A percentile compares a stretch with the other conserved stretches of the same genome.
phyloP scores from a whole-genome alignment of 2,797 vertebrate species.

The Spinibarbus caldwelli region DNA sequence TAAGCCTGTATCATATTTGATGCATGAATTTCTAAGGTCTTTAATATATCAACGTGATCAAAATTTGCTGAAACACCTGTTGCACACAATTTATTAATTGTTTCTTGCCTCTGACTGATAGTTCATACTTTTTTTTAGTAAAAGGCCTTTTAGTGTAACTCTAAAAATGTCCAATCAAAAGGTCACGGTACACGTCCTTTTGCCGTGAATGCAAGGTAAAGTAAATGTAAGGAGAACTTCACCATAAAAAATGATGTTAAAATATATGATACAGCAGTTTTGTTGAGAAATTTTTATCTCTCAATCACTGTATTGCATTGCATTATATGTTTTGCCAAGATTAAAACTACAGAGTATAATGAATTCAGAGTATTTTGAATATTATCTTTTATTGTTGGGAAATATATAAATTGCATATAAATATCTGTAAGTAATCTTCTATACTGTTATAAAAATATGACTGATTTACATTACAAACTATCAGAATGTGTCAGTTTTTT shows the following conservation, averaged over 20 bases:
- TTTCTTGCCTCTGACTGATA: neutral
- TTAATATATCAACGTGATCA: neutral
- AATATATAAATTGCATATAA: too few relatives aligned
- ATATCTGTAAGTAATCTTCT: neutral
- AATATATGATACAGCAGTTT: too few relatives aligned
- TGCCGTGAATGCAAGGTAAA: neutral
- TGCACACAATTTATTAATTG: neutral
- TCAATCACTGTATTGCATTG: neutral
- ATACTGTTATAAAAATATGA: neutral
- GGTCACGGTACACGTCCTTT: neutral
- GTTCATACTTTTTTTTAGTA: neutral
- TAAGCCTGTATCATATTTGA: neutral
- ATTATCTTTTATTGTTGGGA: neutral
- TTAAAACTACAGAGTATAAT: too few relatives aligned
- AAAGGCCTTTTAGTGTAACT: neutral
- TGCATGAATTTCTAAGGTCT: neutral
- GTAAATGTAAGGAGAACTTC: neutral
- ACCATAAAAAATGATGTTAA: too few relatives aligned
- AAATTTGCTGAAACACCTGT: neutral
- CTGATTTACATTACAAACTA: neutral
- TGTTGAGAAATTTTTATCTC: neutral
- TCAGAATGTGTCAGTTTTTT: too few relatives aligned
- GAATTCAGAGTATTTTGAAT: neutral
- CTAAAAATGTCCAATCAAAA: neutral
- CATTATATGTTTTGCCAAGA: too few relatives aligned